A percentile compares a stretch with the other conserved stretches of the same genome.
Evolutionary conservation across 2,797 vertebrate genomes (phyloP).

Genomic region (Menidia menidia): DNA sequence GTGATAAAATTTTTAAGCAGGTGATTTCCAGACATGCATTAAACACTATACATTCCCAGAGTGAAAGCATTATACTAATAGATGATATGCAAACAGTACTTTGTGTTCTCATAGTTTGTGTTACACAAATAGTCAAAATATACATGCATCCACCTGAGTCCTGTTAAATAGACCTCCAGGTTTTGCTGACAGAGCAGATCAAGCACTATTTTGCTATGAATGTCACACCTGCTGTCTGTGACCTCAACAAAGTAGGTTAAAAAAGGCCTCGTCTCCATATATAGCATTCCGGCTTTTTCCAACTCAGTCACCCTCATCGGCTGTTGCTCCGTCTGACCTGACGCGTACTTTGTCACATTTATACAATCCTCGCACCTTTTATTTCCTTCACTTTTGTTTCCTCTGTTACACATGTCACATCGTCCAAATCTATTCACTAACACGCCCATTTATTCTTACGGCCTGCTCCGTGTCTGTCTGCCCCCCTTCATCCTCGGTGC

Average conservation of each 20-base stretch:
- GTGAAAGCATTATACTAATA: slow-evolving; percentile 38
- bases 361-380: slow-evolving; percentile 23
- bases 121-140: slow-evolving; percentile 8
- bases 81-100: slow-evolving; percentile 19
- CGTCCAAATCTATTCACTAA: slow-evolving; percentile 44
- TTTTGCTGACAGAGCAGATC: slow-evolving; percentile 58
- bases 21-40: slow-evolving; percentile 31
- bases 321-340: slow-evolving; percentile 22
- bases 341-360: not conserved
- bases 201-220: slow-evolving; percentile 47
- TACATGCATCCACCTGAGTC: not conserved
- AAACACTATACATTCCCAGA: slow-evolving; percentile 24
- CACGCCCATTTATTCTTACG: slow-evolving; percentile 13
- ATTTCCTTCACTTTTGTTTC: slow-evolving; percentile 33
- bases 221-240: slow-evolving; percentile 51
- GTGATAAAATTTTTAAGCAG: slow-evolving; percentile 26
- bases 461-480: slow-evolving; percentile 21
- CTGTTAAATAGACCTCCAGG: slow-evolving; percentile 37
- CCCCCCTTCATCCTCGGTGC: not conserved
- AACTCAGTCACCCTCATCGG: slow-evolving; percentile 39
- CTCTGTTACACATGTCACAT: slow-evolving; percentile 14
- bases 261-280: not conserved
- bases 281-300: slow-evolving; percentile 32
- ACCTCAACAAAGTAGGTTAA: slow-evolving; percentile 49
- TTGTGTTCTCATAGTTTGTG: not conserved